A percentile compares a stretch with the other conserved stretches of the same genome.
These are phyloP conservation scores for Fregetta grallaria DNA, from an alignment of 2,113 vertebrate genomes.

Conservation along the genomic window DNA sequence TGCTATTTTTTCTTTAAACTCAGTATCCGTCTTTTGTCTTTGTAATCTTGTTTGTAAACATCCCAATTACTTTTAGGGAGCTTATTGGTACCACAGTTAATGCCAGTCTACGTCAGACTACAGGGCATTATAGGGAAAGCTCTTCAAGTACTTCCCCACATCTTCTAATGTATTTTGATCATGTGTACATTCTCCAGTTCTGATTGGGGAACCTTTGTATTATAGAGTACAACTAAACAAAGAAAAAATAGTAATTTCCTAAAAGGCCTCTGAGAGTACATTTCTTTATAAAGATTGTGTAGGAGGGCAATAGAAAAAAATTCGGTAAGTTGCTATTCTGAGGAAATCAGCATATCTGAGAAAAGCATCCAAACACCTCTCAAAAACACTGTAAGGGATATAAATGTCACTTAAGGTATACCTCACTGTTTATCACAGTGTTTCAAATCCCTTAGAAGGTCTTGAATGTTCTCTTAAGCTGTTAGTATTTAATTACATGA, in stretches of 20 bases:
- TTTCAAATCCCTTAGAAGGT: neutral
- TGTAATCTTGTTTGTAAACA: neutral
- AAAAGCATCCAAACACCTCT: neutral
- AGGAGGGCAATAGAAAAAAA: conserved; percentile 7
- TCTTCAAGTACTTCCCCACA: neutral
- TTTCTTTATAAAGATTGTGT: conserved; percentile 6
- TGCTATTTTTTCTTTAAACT: neutral
- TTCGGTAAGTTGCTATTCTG: neutral
- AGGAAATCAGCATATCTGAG: neutral
- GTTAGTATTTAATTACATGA: neutral
- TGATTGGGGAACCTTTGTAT: neutral
- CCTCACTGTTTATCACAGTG: neutral
- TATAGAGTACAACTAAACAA: neutral
- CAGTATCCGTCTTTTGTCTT: neutral
- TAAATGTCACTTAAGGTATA: neutral
- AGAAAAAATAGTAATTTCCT: conserved; percentile 8
- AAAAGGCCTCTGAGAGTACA: neutral
- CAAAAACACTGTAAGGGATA: neutral
- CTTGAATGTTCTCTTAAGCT: neutral
- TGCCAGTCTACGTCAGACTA: neutral
- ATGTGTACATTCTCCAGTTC: neutral
- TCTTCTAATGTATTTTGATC: neutral
- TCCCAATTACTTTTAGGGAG: neutral
- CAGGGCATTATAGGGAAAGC: neutral
- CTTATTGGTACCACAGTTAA: neutral